A percentile compares a stretch with the other conserved stretches of the same genome.
phyloP scores from a whole-genome alignment of 2,888 invertebrate species.

The Eledone cirrhosa region DNA sequence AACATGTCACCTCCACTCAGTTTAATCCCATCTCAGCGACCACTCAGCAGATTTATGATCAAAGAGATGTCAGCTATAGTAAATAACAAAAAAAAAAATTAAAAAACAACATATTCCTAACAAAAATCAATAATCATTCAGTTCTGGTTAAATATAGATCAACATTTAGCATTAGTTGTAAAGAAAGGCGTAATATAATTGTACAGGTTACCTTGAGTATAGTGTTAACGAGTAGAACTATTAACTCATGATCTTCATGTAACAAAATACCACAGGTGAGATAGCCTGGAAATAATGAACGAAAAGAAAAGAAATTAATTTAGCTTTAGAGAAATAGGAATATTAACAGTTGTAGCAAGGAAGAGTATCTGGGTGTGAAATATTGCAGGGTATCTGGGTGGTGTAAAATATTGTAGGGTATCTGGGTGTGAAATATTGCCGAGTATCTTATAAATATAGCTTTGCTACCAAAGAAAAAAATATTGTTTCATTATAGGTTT shows the following conservation, averaged over 20 bases:
- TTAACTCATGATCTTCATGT: constrained; percentile 57
- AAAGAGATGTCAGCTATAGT: too few relatives aligned
- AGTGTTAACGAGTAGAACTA: constrained; percentile 59
- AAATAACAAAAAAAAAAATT: constrained; percentile 11
- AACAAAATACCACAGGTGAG: constrained; percentile 56
- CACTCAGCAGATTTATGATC: too few relatives aligned
- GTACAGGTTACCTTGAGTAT: constrained; percentile 61
- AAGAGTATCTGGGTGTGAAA: neutral
- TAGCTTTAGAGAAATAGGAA: neutral
- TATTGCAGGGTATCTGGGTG: too few relatives aligned
- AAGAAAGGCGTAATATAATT: too few relatives aligned
- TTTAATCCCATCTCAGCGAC: too few relatives aligned
- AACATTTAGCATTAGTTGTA: too few relatives aligned
- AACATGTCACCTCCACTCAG: too few relatives aligned
- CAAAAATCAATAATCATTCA: neutral
- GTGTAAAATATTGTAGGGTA: neutral
- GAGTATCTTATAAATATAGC: too few relatives aligned
- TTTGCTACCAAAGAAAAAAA: too few relatives aligned
- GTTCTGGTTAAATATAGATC: too few relatives aligned
- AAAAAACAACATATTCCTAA: neutral
- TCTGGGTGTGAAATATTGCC: too few relatives aligned
- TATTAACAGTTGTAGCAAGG: neutral
- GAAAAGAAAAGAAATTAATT: neutral
- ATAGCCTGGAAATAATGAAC: constrained; percentile 56
- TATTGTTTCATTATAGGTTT: too few relatives aligned